Evolutionary conservation across 1,140 invertebrate genomes (phyloP), one percentile per base, ranked within the genome.

Genomic region (Drosophila oshimai): DNA sequence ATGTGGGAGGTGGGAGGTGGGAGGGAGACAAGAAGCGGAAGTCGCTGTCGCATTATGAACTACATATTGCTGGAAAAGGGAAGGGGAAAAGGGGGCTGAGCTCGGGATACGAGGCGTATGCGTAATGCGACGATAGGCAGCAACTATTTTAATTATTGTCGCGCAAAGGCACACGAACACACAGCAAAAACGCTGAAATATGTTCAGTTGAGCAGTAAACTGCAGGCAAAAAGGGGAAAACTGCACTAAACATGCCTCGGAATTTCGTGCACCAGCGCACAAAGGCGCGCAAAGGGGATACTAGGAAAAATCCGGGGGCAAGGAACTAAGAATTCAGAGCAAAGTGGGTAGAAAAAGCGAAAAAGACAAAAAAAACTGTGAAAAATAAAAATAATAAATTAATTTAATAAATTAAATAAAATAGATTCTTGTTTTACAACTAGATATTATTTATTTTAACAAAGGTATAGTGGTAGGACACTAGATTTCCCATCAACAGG

Each of bases 141-240:
- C 65, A 84, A 84, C 79, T 74, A 83, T 83, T 83, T 81, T 84
- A 83, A 84, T 83, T 83, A 83, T 83, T 83, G 73, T 68, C 77
- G 71, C 77, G 60, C 60, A 73, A 69, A 69, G 61, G 33, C 60
- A 34, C 41, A 44, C 41, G 31, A 15, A 22, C 47, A 34, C 50
- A 42, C 12, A 18, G 49, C 13, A 36, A 69, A 57, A 31, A 57
- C 36, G 62, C 12, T 69, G 31, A 70, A 70, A 70, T 58, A 69
- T 57, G 51, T 61, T 44, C 44, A 69, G 29, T 70, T 42, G 69
- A 29, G 62, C 62, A 49, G 62, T 42, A 47, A 17, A 54, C 53
- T 39, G 33, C 31, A 22, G 20, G 13, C 7, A 13, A 34, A 6
- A n/a, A 26, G 51, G 9, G 6, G 9, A 1, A n/a, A 36, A 41